Conservation (phyloP, 35 echinoderm and acorn worm species). For the Lytechinus variegatus region DNA sequence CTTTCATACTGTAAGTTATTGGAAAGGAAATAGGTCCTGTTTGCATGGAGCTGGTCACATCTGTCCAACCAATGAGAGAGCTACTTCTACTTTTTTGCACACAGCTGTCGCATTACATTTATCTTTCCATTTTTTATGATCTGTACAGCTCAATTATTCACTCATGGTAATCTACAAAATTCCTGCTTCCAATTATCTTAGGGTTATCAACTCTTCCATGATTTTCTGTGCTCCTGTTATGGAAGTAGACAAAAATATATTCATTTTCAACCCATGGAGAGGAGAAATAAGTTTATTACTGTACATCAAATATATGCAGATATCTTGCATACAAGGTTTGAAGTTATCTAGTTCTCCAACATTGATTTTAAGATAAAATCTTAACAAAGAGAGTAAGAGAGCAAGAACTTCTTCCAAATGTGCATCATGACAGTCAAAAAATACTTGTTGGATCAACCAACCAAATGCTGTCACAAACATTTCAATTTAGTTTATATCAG, state of each 20-base stretch:
- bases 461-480: conserved; percentile 36
- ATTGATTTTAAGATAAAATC: background rate
- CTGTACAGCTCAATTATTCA: conserved; percentile 36
- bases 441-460: conserved; percentile 54
- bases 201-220: conserved; percentile 9
- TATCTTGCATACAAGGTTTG: conserved; percentile 28
- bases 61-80: conserved; percentile 56
- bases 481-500: conserved; percentile 36
- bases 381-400: background rate
- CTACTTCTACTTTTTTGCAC: conserved; percentile 52
- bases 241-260: conserved; percentile 46
- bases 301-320: conserved; percentile 35
- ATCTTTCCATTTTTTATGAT: background rate
- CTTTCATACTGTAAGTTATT: background rate
- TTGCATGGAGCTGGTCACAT: conserved; percentile 31
- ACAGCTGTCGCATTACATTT: conserved; percentile 50
- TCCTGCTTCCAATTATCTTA: conserved; percentile 11
- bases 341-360: background rate
- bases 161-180: background rate
- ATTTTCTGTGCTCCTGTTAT: background rate
- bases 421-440: conserved; percentile 44
- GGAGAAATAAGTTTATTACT: conserved; percentile 32
- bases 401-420: conserved; percentile 1
- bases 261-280: background rate
- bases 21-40: conserved; percentile 1